Evolutionary conservation across 2,113 vertebrate species (phyloP).

Genomic region (Amazona vittata): DNA sequence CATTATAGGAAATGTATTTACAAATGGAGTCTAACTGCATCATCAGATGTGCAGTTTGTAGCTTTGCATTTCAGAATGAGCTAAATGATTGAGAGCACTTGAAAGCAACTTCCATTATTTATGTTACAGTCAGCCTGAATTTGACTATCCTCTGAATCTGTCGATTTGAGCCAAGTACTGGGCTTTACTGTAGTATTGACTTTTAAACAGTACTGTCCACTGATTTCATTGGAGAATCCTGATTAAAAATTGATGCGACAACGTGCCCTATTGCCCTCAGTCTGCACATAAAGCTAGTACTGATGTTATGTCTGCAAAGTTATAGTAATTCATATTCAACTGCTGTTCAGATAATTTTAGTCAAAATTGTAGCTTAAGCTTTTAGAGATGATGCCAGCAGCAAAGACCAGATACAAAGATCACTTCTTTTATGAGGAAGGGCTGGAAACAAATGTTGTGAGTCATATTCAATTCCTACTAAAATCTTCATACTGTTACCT

Average conservation of each 20-base stretch:
- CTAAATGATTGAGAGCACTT: constrained; percentile 1
- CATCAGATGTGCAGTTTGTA: constrained; percentile 6
- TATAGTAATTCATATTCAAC: not conserved
- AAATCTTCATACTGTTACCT: not conserved
- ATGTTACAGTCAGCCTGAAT: constrained; percentile 13
- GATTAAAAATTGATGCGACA: constrained; percentile 65
- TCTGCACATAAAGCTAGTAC: not conserved
- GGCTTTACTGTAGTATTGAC: constrained; percentile 39
- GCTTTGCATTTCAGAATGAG: constrained; percentile 18
- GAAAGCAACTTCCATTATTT: constrained; percentile 29
- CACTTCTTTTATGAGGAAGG: not conserved
- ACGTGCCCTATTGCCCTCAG: constrained; percentile 15
- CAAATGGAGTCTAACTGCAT: constrained; percentile 23
- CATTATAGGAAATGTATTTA: constrained; percentile 50
- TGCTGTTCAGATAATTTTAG: not conserved
- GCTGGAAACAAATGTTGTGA: not conserved
- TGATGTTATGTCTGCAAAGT: not conserved
- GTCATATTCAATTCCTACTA: not conserved
- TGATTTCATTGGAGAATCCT: constrained; percentile 58
- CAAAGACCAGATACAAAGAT: not conserved
- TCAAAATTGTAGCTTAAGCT: not conserved
- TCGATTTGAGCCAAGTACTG: not conserved
- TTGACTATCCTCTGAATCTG: constrained; percentile 28
- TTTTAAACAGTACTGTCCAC: constrained; percentile 39
- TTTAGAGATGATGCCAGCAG: not conserved